phyloP scores from a whole-genome alignment of 2,797 vertebrate genomes.

The Xenopus petersii region DNA sequence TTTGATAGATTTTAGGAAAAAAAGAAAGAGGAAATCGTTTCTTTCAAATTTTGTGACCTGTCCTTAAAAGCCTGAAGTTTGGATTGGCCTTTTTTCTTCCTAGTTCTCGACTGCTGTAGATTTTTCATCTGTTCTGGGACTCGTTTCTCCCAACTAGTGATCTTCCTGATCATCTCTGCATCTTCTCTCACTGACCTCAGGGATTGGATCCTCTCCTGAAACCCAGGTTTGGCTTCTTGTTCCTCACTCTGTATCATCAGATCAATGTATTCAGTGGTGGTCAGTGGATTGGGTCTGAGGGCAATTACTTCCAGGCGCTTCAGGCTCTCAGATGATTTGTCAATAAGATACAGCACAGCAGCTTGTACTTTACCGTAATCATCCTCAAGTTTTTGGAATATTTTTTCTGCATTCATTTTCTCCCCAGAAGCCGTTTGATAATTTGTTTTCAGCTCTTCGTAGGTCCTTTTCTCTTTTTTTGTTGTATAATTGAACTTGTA shows the following conservation, averaged over 20 bases:
- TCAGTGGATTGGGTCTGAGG: conserved; percentile 50
- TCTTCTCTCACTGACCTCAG: conserved; percentile 41
- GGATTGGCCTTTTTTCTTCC: no score
- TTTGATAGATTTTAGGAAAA: no score
- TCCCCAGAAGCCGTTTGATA: conserved; percentile 25
- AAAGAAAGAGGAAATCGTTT: no score
- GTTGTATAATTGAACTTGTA: conserved; percentile 24
- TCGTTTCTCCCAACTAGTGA: conserved; percentile 21
- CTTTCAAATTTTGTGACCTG: no score
- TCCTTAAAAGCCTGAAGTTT: no score
- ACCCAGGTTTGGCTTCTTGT: conserved; percentile 38
- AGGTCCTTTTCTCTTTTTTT: conserved; percentile 35
- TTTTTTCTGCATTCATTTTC: not conserved
- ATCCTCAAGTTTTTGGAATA: not conserved
- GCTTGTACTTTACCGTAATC: not conserved
- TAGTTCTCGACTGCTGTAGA: no score
- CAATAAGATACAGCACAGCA: not conserved
- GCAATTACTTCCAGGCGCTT: conserved; percentile 50
- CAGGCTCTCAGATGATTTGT: not conserved
- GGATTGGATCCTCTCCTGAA: not conserved
- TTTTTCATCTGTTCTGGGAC: no score
- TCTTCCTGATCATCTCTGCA: conserved; percentile 54
- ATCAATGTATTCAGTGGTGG: conserved; percentile 52
- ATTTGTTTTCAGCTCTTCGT: conserved; percentile 36
- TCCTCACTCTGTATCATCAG: conserved; percentile 51